These are phyloP conservation scores for Leptinotarsa lineolata DNA, from an alignment of 1,140 invertebrate genomes.

Conservation along the genomic window DNA sequence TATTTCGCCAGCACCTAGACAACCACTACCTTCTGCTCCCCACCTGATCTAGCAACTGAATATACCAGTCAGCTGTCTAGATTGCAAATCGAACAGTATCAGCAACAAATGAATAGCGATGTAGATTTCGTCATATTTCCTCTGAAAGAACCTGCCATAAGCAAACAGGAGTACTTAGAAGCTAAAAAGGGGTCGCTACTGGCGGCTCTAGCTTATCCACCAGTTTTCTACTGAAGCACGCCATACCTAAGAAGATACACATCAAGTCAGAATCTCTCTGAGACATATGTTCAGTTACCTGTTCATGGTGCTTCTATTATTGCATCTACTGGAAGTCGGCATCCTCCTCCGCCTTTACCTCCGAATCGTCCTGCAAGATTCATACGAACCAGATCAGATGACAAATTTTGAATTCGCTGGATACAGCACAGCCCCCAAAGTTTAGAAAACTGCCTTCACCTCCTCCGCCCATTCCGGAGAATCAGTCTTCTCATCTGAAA, in stretches of 20 bases:
- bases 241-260: conserved; percentile 76
- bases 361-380: conserved; percentile 62
- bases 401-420: conserved; percentile 72
- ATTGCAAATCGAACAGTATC: conserved; percentile 80
- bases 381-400: conserved; percentile 73
- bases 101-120: conserved; percentile 85
- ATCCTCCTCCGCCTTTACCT: conserved; percentile 62
- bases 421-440: conserved; percentile 61
- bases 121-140: conserved; percentile 90
- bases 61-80: conserved; percentile 71
- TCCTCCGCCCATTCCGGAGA: conserved; percentile 59
- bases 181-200: conserved; percentile 75
- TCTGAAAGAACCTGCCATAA: conserved; percentile 82
- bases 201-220: conserved; percentile 65
- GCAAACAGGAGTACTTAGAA: conserved; percentile 87
- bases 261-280: conserved; percentile 76
- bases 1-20: conserved; percentile 58
- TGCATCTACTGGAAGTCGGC: conserved; percentile 61
- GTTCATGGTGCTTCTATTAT: conserved; percentile 63
- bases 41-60: conserved; percentile 65
- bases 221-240: conserved; percentile 77
- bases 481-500: conserved; percentile 29
- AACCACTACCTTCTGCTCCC: conserved; percentile 58
- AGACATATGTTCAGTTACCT: conserved; percentile 69
- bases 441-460: conserved; percentile 72